Conservation (phyloP, 2,113 vertebrate genomes). For the Pseudorhombus dupliciocellatus region DNA sequence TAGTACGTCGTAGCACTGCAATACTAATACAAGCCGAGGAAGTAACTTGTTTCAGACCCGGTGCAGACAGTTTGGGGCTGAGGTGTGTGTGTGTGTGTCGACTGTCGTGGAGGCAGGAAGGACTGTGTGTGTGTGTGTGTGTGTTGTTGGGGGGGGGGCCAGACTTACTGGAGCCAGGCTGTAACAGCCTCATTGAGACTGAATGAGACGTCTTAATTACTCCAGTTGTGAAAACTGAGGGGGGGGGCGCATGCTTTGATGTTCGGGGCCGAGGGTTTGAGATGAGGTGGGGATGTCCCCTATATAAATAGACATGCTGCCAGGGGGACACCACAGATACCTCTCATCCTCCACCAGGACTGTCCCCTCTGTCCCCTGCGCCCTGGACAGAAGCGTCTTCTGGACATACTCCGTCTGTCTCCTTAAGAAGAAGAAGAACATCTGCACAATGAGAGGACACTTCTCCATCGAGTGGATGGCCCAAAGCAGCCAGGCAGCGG, state of each 20-base stretch:
- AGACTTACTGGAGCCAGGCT: constrained; percentile 83
- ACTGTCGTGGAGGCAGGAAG: constrained; percentile 22
- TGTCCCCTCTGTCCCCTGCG: not conserved
- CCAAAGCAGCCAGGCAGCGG: constrained; percentile 76
- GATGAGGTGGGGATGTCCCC: constrained; percentile 59
- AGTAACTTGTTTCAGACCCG: too few species aligned
- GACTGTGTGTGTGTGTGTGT: constrained; percentile 4
- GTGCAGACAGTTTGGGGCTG: constrained; percentile 46
- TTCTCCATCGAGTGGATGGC: constrained; percentile 85
- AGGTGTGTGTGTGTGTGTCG: constrained; percentile 43
- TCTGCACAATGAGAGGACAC: constrained; percentile 70
- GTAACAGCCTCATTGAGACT: constrained; percentile 83
- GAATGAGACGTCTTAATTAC: constrained; percentile 85
- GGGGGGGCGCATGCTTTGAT: constrained; percentile 80
- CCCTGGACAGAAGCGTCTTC: not conserved
- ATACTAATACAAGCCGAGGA: too few species aligned
- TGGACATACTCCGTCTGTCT: not conserved
- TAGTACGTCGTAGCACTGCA: too few species aligned
- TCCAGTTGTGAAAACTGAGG: constrained; percentile 83
- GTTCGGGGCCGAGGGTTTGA: constrained; percentile 62
- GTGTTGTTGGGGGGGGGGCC: constrained; percentile 22
- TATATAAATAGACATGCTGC: constrained; percentile 70
- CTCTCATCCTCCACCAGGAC: constrained; percentile 3
- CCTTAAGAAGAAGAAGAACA: not conserved
- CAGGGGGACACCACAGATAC: not conserved